A percentile compares a stretch with the other conserved stretches of the same genome.
Evolutionary conservation across 2,113 vertebrate species (phyloP).

Genomic region (Steatornis caripensis): DNA sequence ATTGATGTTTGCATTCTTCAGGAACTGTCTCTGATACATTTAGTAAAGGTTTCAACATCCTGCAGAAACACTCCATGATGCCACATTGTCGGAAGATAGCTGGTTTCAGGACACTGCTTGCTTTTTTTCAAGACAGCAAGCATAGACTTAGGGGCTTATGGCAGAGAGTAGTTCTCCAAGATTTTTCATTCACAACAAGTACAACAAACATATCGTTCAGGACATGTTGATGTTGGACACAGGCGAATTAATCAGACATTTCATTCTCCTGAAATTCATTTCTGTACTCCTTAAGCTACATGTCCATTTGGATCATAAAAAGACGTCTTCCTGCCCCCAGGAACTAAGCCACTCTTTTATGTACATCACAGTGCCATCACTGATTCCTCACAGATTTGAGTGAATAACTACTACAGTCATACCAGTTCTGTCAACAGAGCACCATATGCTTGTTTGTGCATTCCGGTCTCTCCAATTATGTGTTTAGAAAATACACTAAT

Average conservation of each 20-base stretch:
- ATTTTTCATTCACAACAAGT: not conserved
- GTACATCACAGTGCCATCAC: not conserved
- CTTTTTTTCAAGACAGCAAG: not conserved
- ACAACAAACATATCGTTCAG: not conserved
- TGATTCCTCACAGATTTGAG: not conserved
- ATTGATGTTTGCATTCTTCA: not conserved
- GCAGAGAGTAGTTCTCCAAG: not conserved
- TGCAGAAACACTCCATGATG: not conserved
- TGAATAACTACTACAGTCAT: not conserved
- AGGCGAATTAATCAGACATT: not conserved
- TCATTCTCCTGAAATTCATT: not conserved
- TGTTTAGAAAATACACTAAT: accelerated
- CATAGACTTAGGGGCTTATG: accelerated
- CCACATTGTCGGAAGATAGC: not conserved
- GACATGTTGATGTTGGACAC: not conserved
- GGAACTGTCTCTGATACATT: not conserved
- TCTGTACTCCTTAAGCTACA: not conserved
- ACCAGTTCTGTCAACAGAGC: too few species aligned
- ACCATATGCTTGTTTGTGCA: not conserved
- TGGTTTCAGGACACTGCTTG: accelerated
- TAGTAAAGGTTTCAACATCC: not conserved
- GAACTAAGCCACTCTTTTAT: not conserved
- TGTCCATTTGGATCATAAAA: accelerated
- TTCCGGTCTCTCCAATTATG: not conserved
- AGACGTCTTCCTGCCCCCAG: not conserved